Evolutionary conservation across 2,113 vertebrate genomes (phyloP), one percentile per base, ranked within the genome.

Genomic region (Fregata magnificens): DNA sequence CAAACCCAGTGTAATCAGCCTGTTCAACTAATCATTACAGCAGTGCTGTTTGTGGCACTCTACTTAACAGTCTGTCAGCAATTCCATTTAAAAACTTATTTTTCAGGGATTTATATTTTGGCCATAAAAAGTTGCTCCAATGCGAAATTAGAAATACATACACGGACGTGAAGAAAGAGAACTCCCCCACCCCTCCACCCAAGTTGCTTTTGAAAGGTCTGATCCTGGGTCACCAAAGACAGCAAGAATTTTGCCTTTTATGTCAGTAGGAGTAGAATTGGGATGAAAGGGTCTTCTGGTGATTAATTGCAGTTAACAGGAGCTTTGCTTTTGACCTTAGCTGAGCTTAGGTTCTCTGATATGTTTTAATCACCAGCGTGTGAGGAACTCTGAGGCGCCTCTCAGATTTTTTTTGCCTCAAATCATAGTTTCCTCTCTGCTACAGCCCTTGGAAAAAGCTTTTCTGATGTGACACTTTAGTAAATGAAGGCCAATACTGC

Each of bases 1-100:
- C 69, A 83, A 95, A 56, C 81, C 86, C 84, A 38, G n/a, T 31
- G 92, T 89, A 97, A 97, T 95, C 95, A 97, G 73, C 45, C 91
- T 93, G 96, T 94, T 97, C 94, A 95, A 45, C 91, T 97, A 96
- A 95, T 97, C 95, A 90, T 96, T 97, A 95, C 81, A 90, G 87
- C 73, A 91, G 53, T 52, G 88, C 86, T 96, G 93, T 95, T 95
- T 85, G 93, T 91, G 74, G 78, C 86, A 85, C 36, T 82, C 86
- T 84, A 36, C 90, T 97, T 88, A 93, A 77, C 86, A 86, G 70
- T 77, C 89, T 97, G 91, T 95, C 91, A 93, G 81, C 81, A 95
- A 58, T 93, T 91, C 49, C 56, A 62, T 70, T 66, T 82, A 86
- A 94, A 91, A 82, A 14, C 62, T 66, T 79, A 31, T 94, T 90